These are phyloP conservation scores for Zosterops japonicus DNA, from an alignment of 2,113 vertebrate species.

Conservation along the genomic window DNA sequence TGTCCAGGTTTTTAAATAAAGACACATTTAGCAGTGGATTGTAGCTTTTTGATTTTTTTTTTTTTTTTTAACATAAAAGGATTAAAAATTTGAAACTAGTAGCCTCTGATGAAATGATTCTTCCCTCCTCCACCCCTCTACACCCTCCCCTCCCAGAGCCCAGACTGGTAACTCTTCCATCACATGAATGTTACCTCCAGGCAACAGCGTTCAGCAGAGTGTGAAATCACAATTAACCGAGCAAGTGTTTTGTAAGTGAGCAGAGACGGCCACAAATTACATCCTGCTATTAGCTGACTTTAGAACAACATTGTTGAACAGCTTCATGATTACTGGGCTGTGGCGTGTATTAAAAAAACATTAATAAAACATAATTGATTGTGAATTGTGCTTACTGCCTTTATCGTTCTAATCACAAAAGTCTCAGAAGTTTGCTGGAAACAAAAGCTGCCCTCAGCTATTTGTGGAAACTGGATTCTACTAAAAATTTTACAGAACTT, in stretches of 20 bases:
- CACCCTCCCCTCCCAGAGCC: neutral
- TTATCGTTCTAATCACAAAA: constrained; percentile 48
- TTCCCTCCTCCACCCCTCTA: neutral
- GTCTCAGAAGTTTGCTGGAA: constrained; percentile 42
- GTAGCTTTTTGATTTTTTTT: neutral
- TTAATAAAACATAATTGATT: constrained; percentile 76
- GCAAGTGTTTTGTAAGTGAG: constrained; percentile 77
- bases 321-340: constrained; percentile 67
- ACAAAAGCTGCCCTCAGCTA: constrained; percentile 18
- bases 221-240: constrained; percentile 81
- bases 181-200: constrained; percentile 51
- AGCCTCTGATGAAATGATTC: neutral
- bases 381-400: constrained; percentile 50
- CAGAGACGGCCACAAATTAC: constrained; percentile 72
- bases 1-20: neutral
- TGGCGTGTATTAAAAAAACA: constrained; percentile 63
- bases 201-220: constrained; percentile 60
- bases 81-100: constrained; percentile 7
- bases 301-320: constrained; percentile 56
- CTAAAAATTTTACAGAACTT: neutral
- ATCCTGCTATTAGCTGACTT: constrained; percentile 73
- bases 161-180: constrained; percentile 42
- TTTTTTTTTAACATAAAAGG: neutral
- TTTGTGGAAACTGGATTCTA: neutral
- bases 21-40: neutral